A percentile compares a stretch with the other conserved stretches of the same genome.
phyloP scores from a whole-genome alignment of 2,888 invertebrate species.

The Yponomeuta cagnagella region DNA sequence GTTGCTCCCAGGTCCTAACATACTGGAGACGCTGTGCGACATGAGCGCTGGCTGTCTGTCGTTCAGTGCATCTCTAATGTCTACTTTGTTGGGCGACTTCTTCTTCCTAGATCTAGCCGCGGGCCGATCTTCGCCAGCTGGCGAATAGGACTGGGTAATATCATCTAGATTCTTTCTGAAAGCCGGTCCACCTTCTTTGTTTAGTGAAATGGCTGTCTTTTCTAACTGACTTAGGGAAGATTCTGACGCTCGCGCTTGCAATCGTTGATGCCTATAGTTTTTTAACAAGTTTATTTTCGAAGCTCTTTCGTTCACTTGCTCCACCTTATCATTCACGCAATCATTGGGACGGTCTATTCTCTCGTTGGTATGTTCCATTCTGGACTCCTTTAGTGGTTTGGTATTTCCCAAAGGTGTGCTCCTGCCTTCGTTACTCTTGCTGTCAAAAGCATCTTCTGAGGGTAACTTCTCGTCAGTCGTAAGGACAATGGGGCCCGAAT shows the following conservation, averaged over 20 bases:
- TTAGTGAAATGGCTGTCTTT: constrained; percentile 58
- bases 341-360: neutral
- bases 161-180: constrained; percentile 67
- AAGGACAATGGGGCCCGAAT: constrained; percentile 43
- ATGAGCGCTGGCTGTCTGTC: constrained; percentile 37
- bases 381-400: constrained; percentile 7
- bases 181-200: constrained; percentile 64
- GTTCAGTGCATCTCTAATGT: constrained; percentile 41
- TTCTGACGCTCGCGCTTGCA: constrained; percentile 48
- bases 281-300: constrained; percentile 65
- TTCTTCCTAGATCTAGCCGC: constrained; percentile 58
- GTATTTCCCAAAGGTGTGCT: constrained; percentile 7
- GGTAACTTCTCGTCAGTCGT: constrained; percentile 65
- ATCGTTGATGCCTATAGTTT: constrained; percentile 68
- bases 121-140: constrained; percentile 52
- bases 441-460: constrained; percentile 56
- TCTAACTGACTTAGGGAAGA: constrained; percentile 64
- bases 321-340: neutral
- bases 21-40: constrained; percentile 66
- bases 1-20: constrained; percentile 37
- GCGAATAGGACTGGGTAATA: constrained; percentile 69
- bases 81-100: constrained; percentile 53
- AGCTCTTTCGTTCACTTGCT: constrained; percentile 37
- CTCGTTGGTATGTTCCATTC: neutral
- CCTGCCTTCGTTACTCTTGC: constrained; percentile 36